Evolutionary conservation across 2,888 invertebrate genomes (phyloP), one percentile per base, ranked within the genome.

Genomic region (Icerya purchasi): DNA sequence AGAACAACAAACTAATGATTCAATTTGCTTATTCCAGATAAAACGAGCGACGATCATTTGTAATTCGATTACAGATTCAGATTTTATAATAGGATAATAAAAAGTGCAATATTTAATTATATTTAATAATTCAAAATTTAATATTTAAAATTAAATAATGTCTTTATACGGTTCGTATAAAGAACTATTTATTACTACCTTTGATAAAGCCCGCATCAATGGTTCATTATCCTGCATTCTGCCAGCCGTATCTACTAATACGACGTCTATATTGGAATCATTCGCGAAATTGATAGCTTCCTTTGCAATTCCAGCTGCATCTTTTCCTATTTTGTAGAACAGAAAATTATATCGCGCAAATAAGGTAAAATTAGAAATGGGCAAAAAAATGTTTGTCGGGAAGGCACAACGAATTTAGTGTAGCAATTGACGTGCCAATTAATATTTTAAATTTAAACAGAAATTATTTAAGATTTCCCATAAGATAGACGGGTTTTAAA

Each of bases 171-270:
- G n/a, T n/a, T n/a, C n/a, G n/a, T n/a, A n/a, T n/a, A 23, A 24
- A 56, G 53, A 61, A 54, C 61, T n/a, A n/a, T n/a, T n/a, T n/a
- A n/a, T n/a, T n/a, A n/a, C n/a, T 66, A 78, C 78, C 73, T 98
- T 98, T 3, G 97, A 87, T 57, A 99, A 76, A 0, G 98, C 93
- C 63, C 94, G 78, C 98, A 99, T 99, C 51, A 99, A 76, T 0
- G 98, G 98, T 70, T 97, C 97, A 72, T 99, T 99, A 75, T 98
- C 97, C 74, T 98, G 98, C 98, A 99, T 98, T 62, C 98, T 79
- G n/a, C 98, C 98, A 50, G 98, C 98, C 0, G 98, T 98, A 73
- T 98, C 98, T 20, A 99, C 82, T n/a, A 99, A 75, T 0, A 97
- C 97, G 10, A 97, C 82, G 74, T 98, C 94, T 59, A 88, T 78